Percentiles rank a stretch among this genome's conserved stretches.
These are phyloP conservation scores for Pollimyrus isidori DNA, from an alignment of 2,113 vertebrate species.

Conservation along the genomic window DNA sequence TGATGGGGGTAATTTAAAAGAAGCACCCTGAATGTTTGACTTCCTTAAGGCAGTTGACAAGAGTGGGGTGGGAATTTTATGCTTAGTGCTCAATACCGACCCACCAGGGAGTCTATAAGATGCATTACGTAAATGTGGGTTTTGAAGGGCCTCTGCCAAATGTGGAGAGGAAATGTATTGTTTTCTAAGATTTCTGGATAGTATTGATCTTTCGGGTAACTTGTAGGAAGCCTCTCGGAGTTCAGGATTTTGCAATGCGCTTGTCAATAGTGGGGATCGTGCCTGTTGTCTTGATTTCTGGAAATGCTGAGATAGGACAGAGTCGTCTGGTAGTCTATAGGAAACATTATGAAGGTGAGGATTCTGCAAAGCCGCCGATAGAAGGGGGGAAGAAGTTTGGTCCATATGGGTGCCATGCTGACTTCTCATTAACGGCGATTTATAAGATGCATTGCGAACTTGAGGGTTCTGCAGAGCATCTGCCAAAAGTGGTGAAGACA, in stretches of 20 bases:
- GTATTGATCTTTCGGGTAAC: slow-evolving; percentile 58
- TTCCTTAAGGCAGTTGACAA: slow-evolving; percentile 51
- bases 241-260: slow-evolving; percentile 48
- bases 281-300: background rate
- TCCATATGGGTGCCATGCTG: background rate
- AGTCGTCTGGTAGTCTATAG: slow-evolving; percentile 52
- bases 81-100: slow-evolving; percentile 46
- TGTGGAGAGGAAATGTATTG: slow-evolving; percentile 46
- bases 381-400: background rate
- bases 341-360: slow-evolving; percentile 49
- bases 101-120: slow-evolving; percentile 41
- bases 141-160: slow-evolving; percentile 49
- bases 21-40: slow-evolving; percentile 41
- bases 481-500: slow-evolving; percentile 47
- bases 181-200: slow-evolving; percentile 46
- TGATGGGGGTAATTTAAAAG: slow-evolving; percentile 52
- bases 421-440: slow-evolving; percentile 16
- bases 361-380: slow-evolving; percentile 31
- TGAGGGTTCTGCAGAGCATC: slow-evolving; percentile 56
- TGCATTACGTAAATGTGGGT: slow-evolving; percentile 37
- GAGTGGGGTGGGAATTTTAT: slow-evolving; percentile 48
- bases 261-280: background rate
- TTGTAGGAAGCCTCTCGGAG: slow-evolving; percentile 54
- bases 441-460: slow-evolving; percentile 52
- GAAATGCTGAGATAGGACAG: slow-evolving; percentile 37